Evolutionary conservation across 1,140 invertebrate genomes (phyloP).

Genomic region (Zaprionus africanus): DNA sequence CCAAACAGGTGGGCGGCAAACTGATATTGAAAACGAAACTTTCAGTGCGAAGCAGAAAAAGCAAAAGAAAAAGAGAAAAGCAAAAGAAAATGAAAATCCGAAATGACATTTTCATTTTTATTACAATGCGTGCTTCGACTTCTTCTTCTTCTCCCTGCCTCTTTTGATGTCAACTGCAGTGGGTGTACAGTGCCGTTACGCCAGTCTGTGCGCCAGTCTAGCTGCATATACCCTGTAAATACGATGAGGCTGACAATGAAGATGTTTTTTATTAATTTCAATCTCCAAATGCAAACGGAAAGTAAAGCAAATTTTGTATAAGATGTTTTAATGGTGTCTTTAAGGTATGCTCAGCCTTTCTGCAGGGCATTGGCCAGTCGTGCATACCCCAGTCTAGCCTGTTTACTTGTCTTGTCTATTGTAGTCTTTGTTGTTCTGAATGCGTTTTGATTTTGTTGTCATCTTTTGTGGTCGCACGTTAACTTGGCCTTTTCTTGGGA

Average conservation of each 20-base stretch:
- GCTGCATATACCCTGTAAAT: neutral
- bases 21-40: slow-evolving; percentile 66
- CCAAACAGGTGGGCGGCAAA: slow-evolving; percentile 44
- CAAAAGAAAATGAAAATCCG: slow-evolving; percentile 17
- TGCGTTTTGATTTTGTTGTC: slow-evolving; percentile 63
- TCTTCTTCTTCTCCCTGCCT: neutral
- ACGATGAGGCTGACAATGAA: too few species aligned
- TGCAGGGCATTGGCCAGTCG: neutral
- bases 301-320: neutral
- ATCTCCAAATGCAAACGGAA: too few species aligned
- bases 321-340: neutral
- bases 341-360: neutral
- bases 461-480: slow-evolving; percentile 56
- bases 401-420: slow-evolving; percentile 12
- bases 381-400: neutral
- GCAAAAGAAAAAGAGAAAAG: slow-evolving; percentile 2
- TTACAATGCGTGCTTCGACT: slow-evolving; percentile 31
- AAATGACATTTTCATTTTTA: slow-evolving; percentile 52
- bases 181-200: slow-evolving; percentile 51
- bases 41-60: slow-evolving; percentile 1
- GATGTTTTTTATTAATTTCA: too few species aligned
- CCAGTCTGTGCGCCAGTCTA: neutral
- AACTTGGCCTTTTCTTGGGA: slow-evolving; percentile 41
- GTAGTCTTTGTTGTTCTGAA: slow-evolving; percentile 45
- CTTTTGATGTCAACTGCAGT: slow-evolving; percentile 36